phyloP scores from a whole-genome alignment of 2,797 vertebrate genomes.

The Erpetoichthys calabaricus region DNA sequence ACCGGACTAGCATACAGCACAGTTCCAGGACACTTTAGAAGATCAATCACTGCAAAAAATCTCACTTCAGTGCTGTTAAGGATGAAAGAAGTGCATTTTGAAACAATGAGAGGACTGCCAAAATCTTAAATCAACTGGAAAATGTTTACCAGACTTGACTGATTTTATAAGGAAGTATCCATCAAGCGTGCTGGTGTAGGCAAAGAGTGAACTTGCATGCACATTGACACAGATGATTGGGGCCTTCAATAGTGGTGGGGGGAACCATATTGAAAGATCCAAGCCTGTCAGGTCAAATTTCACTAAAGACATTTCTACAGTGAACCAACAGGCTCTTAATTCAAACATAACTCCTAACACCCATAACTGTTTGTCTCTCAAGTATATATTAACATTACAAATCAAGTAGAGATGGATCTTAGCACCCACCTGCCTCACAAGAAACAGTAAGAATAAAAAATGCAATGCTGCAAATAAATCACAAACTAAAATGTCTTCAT shows the following conservation, averaged over 20 bases:
- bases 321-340: constrained; percentile 27
- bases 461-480: background rate
- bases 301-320: background rate
- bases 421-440: background rate
- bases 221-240: background rate
- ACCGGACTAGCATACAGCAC: too few species aligned
- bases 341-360: constrained; percentile 24
- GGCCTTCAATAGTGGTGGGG: background rate
- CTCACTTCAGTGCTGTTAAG: too few species aligned
- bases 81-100: too few species aligned
- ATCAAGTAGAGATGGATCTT: constrained; percentile 20
- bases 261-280: background rate
- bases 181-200: too few species aligned
- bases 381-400: constrained; percentile 26
- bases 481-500: background rate
- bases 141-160: too few species aligned
- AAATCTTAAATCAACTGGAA: too few species aligned
- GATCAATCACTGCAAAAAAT: too few species aligned
- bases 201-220: too few species aligned
- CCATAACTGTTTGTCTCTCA: constrained; percentile 18
- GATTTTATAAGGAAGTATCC: too few species aligned
- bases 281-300: background rate
- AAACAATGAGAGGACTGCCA: too few species aligned
- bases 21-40: too few species aligned
- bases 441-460: background rate